Evolutionary conservation across 2,113 vertebrate genomes (phyloP).

Genomic region (Otus sunia): DNA sequence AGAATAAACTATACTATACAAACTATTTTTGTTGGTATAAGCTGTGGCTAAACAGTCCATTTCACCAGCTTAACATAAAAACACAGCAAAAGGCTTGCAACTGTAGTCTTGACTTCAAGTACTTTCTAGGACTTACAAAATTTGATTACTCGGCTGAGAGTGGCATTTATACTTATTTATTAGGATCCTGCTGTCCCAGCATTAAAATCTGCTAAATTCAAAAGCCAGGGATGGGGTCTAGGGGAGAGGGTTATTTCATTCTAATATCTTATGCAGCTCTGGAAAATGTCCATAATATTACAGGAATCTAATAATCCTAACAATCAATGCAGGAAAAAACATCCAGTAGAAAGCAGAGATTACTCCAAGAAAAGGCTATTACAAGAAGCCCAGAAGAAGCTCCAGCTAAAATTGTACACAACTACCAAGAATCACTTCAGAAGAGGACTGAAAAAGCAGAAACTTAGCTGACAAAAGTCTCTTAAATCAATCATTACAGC

Average conservation of each 20-base stretch:
- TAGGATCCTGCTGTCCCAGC: not conserved
- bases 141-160: not conserved
- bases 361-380: not conserved
- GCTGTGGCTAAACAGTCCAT: not conserved
- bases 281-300: not conserved
- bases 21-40: not conserved
- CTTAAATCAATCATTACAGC: not conserved
- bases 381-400: not conserved
- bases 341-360: not conserved
- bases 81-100: not conserved
- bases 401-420: not conserved
- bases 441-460: not conserved
- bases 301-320: not conserved
- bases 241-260: not conserved
- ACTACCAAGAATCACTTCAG: not conserved
- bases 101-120: not conserved
- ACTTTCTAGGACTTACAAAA: not conserved
- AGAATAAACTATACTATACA: not conserved
- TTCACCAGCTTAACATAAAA: not conserved
- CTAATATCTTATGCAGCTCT: not conserved
- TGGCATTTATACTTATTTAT: not conserved
- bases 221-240: fast-evolving
- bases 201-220: not conserved
- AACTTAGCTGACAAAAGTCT: not conserved
- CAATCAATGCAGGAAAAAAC: not conserved